Evolutionary conservation across 2,888 invertebrate genomes (phyloP).

Genomic region (Andrena bucephala): DNA sequence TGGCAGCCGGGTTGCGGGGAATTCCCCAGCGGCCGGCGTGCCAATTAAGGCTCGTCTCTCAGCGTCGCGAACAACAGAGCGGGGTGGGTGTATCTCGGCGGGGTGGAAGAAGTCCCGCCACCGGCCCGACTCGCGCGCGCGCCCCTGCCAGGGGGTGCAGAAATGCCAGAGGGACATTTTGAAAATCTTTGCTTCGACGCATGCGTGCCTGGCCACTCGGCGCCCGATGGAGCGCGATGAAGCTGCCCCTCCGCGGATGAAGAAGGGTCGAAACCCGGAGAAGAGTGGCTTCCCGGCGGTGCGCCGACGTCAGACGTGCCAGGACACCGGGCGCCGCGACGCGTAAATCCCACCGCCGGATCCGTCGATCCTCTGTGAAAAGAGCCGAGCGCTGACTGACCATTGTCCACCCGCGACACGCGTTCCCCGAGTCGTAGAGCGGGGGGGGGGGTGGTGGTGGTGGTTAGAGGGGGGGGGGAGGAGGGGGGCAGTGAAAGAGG

Average conservation of each 20-base stretch:
- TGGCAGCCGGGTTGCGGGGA: too few relatives aligned
- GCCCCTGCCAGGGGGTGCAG: conserved; percentile 15
- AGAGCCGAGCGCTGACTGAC: not conserved
- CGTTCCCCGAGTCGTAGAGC: not conserved
- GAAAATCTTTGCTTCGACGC: conserved; percentile 82
- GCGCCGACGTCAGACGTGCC: conserved; percentile 40
- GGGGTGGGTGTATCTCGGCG: too few relatives aligned
- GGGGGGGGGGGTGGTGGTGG: not conserved
- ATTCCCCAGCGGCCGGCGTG: too few relatives aligned
- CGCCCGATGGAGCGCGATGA: conserved; percentile 68
- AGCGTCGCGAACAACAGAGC: too few relatives aligned
- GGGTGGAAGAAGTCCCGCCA: not conserved
- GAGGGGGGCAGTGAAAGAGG: not conserved
- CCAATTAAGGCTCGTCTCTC: too few relatives aligned
- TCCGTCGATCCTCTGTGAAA: not conserved
- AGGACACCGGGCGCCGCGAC: conserved; percentile 48
- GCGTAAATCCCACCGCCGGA: conserved; percentile 23
- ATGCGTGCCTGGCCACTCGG: conserved; percentile 75
- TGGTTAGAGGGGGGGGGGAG: too few relatives aligned
- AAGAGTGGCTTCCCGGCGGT: conserved; percentile 48
- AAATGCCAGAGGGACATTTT: conserved; percentile 74
- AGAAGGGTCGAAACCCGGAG: conserved; percentile 50
- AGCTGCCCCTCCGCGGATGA: conserved; percentile 58
- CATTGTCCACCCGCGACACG: not conserved
- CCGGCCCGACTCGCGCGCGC: not conserved